phyloP scores from a whole-genome alignment of 2,797 vertebrate genomes.

The Rhabdophis nuchalis region DNA sequence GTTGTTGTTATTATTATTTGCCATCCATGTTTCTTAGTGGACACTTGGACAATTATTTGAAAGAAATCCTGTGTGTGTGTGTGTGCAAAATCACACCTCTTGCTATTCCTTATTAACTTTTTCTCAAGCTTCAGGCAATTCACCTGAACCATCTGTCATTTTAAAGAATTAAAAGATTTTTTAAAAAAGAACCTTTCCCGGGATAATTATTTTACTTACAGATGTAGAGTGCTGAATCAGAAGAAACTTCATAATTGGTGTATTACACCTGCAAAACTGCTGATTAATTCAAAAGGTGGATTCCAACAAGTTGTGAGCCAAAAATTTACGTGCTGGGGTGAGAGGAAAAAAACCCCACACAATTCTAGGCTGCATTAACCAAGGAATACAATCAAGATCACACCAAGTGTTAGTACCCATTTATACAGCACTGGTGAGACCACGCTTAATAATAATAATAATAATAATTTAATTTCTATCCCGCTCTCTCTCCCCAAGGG shows the following conservation, averaged over 20 bases:
- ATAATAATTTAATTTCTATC: too few species aligned
- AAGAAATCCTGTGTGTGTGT: too few species aligned
- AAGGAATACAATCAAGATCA: background rate
- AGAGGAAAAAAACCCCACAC: accelerated
- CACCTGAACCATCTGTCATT: background rate
- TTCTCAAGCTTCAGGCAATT: background rate
- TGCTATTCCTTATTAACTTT: background rate
- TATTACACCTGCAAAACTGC: background rate
- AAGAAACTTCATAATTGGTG: background rate
- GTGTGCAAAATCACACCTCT: background rate
- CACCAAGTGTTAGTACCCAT: background rate
- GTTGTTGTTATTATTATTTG: too few species aligned
- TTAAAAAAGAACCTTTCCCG: background rate
- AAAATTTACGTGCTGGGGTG: too few species aligned
- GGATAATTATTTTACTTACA: background rate
- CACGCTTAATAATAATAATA: too few species aligned
- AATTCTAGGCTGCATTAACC: background rate
- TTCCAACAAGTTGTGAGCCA: background rate
- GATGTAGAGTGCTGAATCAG: background rate
- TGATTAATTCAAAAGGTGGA: background rate
- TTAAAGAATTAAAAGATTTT: background rate
- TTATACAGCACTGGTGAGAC: background rate
- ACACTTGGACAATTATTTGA: background rate
- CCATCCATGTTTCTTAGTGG: background rate
- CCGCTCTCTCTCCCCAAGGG: too few species aligned